Evolutionary conservation across 2,113 vertebrate genomes (phyloP).

Genomic region (Chlamydotis undulata): DNA sequence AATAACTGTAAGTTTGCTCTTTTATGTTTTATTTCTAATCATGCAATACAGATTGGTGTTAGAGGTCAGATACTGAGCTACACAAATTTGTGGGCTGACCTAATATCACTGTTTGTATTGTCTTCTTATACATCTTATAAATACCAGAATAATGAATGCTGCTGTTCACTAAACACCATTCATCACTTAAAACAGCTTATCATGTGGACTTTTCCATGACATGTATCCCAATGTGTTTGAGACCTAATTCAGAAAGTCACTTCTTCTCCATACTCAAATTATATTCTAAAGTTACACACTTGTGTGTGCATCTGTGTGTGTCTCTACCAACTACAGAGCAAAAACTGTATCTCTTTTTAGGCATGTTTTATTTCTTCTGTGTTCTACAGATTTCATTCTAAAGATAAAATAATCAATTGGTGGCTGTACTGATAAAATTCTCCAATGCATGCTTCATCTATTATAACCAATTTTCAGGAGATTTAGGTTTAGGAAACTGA

Average conservation of each 20-base stretch:
- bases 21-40: not conserved
- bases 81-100: not conserved
- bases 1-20: not conserved
- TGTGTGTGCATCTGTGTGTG: fast-evolving
- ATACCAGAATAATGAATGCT: not conserved
- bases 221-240: not conserved
- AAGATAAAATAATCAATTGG: not conserved
- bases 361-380: not conserved
- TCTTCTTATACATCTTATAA: not conserved
- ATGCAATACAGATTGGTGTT: not conserved
- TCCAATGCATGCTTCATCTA: not conserved
- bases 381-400: not conserved
- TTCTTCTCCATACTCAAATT: not conserved
- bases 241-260: not conserved
- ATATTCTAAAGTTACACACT: not conserved
- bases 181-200: not conserved
- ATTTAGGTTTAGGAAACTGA: not conserved
- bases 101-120: not conserved
- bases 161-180: not conserved
- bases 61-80: not conserved
- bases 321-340: not conserved
- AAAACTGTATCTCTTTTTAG: not conserved
- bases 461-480: not conserved
- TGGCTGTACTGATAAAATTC: not conserved
- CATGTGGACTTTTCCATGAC: not conserved